Evolutionary conservation across 2,888 invertebrate genomes (phyloP), one percentile per base, ranked within the genome.

Genomic region (Helicoverpa assulta): DNA sequence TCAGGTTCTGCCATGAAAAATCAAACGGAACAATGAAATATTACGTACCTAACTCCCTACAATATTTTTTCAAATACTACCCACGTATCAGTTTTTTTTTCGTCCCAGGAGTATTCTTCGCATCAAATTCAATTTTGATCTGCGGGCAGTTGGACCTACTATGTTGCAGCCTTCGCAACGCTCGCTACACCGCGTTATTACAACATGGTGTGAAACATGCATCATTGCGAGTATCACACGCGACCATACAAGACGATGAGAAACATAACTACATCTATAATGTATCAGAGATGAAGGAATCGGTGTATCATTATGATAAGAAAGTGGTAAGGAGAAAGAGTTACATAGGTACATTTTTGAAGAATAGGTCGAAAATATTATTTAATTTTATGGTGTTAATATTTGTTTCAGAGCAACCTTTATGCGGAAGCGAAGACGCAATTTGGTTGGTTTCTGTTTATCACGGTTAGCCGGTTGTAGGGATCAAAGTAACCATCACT

Each of bases 81-180:
- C 26, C 4, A 26, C 26, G 4, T 4, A 26, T 26, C 3, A 4
- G 4, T 4, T 26, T 26, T 26, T 5, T 43, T 50, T 43, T 6
- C 16, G n/a, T 19, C 19, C 5, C 67, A 95, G 95, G 95, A 19
- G 94, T 94, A 51, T 93, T 94, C 73, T 95, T 94, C 81, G 94
- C 93, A 0, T 85, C 89, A 1, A 93, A 93, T 74, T 89, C 94
- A 0, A 94, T 95, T 62, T 75, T 95, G 2, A 87, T 95, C 43
- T 95, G 95, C 83, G 95, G 95, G 0, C 95, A 95, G 81, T 70
- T 95, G n/a, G 95, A 95, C 61, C 70, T 95, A 0, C 70, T 94
- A 0, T 94, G 94, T 84, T 95, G 95, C 78, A 91, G 93, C 43
- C 83, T 95, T 0, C 90, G 94, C 47, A 95, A 95, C 76, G 88